Percentiles rank a stretch among this genome's conserved stretches.
These are phyloP conservation scores for Allacma fusca DNA, from an alignment of 2,888 invertebrate species.

Conservation along the genomic window DNA sequence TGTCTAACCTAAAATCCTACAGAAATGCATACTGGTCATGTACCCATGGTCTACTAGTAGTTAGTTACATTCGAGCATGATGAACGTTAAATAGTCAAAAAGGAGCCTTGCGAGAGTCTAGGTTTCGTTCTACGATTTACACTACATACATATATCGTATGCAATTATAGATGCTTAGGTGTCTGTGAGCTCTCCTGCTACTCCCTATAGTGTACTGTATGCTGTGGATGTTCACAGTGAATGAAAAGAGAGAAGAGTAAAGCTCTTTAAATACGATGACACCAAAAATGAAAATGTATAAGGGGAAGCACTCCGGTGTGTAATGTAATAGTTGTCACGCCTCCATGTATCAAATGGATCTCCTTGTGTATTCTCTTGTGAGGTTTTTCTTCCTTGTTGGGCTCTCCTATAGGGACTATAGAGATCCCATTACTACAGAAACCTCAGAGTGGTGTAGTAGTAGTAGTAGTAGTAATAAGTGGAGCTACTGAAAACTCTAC, in stretches of 20 bases:
- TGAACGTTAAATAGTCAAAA: too few relatives aligned
- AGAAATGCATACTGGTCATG: not conserved
- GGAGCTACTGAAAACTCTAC: not conserved
- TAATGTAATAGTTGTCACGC: conserved; percentile 37
- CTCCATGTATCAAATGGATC: conserved; percentile 35
- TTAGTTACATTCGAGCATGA: too few relatives aligned
- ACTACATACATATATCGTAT: too few relatives aligned
- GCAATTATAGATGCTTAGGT: too few relatives aligned
- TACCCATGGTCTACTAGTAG: too few relatives aligned
- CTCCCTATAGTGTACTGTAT: too few relatives aligned
- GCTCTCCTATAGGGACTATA: conserved; percentile 14
- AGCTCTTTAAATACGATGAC: conserved; percentile 36
- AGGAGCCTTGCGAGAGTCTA: too few relatives aligned
- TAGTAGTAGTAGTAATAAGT: not conserved
- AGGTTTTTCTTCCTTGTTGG: not conserved
- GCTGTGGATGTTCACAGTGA: too few relatives aligned
- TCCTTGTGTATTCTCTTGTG: conserved; percentile 5
- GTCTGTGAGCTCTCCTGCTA: too few relatives aligned
- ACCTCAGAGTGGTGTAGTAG: not conserved
- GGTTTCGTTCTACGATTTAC: too few relatives aligned
- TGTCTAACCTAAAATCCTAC: not conserved
- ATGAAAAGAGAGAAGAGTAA: conserved; percentile 14
- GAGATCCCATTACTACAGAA: not conserved
- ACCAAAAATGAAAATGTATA: conserved; percentile 34
- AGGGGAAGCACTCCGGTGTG: conserved; percentile 28